A percentile compares a stretch with the other conserved stretches of the same genome.
Evolutionary conservation across 1,140 invertebrate species (phyloP).

Genomic region (Heterodera carotae): DNA sequence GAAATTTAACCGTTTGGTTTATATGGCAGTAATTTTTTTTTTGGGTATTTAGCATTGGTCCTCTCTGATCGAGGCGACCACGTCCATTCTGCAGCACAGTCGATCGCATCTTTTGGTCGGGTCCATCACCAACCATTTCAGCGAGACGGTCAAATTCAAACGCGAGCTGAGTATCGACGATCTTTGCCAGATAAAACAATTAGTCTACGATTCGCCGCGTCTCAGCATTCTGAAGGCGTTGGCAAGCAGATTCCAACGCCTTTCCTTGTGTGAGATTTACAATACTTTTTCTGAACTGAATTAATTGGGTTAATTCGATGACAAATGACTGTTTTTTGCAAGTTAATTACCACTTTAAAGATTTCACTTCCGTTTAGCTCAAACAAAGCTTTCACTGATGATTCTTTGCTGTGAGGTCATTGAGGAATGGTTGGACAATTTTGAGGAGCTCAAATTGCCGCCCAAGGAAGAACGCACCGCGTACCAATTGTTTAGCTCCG

Average conservation of each 20-base stretch:
- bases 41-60: conserved; percentile 35
- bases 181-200: conserved; percentile 31
- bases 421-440: conserved; percentile 12
- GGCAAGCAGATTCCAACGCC: conserved; percentile 19
- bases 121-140: conserved; percentile 29
- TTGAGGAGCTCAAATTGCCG: conserved; percentile 3
- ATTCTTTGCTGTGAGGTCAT: conserved; percentile 20
- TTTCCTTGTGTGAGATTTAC: conserved; percentile 22
- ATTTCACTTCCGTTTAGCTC: conserved; percentile 13
- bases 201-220: conserved; percentile 19
- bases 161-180: conserved; percentile 18
- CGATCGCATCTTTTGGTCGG: conserved; percentile 26
- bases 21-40: too few species aligned
- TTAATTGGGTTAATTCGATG: too few species aligned
- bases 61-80: conserved; percentile 31
- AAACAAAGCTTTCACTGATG: conserved; percentile 22
- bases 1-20: too few species aligned
- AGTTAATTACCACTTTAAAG: too few species aligned
- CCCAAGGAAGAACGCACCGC: neutral
- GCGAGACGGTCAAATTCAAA: conserved; percentile 34
- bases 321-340: too few species aligned
- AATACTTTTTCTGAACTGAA: neutral
- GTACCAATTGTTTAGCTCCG: neutral
- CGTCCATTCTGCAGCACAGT: conserved; percentile 29
- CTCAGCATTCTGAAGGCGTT: conserved; percentile 25